Evolutionary conservation across 2,113 vertebrate genomes (phyloP), one percentile per base, ranked within the genome.

Genomic region (Ivindomyrus marchei): DNA sequence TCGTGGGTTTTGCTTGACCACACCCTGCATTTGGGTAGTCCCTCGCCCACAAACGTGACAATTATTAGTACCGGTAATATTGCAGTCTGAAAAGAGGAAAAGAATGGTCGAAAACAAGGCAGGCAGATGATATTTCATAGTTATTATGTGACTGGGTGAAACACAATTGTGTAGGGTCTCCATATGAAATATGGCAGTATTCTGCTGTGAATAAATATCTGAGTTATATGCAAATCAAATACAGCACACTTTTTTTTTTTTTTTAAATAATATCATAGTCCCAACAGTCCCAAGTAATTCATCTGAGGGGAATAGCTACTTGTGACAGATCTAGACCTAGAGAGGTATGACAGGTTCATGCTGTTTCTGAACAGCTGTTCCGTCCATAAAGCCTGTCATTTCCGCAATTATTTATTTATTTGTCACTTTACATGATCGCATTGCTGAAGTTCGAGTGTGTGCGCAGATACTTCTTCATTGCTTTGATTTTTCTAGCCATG

Each of bases 351-450:
- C 50, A 89, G 89, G 49, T 58, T 46, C 86, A 83, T 62, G 86
- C 87, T 36, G 87, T 84, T 90, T 58, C 74, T 42, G 21, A 74
- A 88, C 70, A 83, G 87, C 86, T 90, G 90, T 62, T 88, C 19
- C 39, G 31, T 83, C 86, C 87, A 46, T 50, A 88, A 70, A 46
- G 66, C 47, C 50, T 62, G 90, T 46, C 49, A 87, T 52, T 87
- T 87, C 46, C 4, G 11, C 21, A 53, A 46, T 89, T 58, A 42
- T 89, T 85, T 56, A 87, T 86, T 90, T 90, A 74, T 87, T 58
- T 74, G 27, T n/a, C 84, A 49, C 24, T 24, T 6, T 46, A 74
- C 27, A 24, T 36, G 15, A 62, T 27, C 27, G 11, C 46, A 17
- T 31, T 80, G 45, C 21, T 21, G 47, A 90, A 74, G 84, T 49